Evolutionary conservation across 2,113 vertebrate species (phyloP).

Genomic region (Lophochroa leadbeateri): DNA sequence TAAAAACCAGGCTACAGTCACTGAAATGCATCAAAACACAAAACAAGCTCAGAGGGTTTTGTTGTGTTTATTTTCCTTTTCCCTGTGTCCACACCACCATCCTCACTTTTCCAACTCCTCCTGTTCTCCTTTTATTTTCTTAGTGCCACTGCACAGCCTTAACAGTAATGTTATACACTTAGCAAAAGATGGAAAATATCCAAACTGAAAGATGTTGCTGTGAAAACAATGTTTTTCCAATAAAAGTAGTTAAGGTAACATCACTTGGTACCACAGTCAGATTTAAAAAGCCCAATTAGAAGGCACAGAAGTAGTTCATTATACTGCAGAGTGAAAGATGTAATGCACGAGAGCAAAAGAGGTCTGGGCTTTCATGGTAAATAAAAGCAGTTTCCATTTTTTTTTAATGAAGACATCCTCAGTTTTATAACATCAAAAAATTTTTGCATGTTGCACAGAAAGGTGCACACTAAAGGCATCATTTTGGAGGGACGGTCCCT

Average conservation of each 20-base stretch:
- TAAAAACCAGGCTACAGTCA: background rate
- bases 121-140: background rate
- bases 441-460: slow-evolving; percentile 16
- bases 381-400: slow-evolving; percentile 22
- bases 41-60: background rate
- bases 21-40: background rate
- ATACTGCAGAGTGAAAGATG: background rate
- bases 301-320: background rate
- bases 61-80: background rate
- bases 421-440: slow-evolving; percentile 29
- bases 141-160: background rate
- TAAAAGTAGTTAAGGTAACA: background rate
- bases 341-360: background rate
- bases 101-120: background rate
- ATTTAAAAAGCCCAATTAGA: slow-evolving; percentile 7
- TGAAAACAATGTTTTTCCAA: slow-evolving; percentile 13
- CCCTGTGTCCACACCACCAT: accelerated
- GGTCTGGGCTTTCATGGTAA: background rate
- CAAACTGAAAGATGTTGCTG: background rate
- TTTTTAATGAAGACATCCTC: slow-evolving; percentile 10
- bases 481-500: background rate
- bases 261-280: background rate
- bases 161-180: background rate
- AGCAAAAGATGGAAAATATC: background rate
- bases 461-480: background rate